Percentiles rank a stretch among this genome's conserved stretches.
phyloP scores from a whole-genome alignment of 2,113 vertebrate genomes.

The Syrmaticus mikado region DNA sequence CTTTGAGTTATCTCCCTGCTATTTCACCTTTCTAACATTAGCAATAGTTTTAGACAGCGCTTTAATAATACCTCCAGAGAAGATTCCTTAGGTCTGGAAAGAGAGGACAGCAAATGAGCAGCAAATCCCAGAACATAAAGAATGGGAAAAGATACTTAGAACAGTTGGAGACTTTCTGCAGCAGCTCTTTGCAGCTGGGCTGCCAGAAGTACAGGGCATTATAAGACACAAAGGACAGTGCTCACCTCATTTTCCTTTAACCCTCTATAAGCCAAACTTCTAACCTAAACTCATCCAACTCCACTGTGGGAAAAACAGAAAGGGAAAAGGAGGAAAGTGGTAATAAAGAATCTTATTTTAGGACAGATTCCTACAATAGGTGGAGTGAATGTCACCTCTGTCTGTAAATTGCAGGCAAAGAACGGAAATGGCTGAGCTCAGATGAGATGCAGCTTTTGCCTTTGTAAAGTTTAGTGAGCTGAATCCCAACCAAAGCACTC shows the following conservation, averaged over 20 bases:
- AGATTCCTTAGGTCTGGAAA: neutral
- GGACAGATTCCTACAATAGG: neutral
- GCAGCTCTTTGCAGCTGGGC: neutral
- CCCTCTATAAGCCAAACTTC: neutral
- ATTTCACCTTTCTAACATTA: neutral
- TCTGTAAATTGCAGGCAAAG: conserved; percentile 20
- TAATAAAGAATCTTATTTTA: conserved; percentile 27
- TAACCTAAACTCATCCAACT: neutral
- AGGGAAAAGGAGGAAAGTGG: neutral
- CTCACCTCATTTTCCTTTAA: neutral
- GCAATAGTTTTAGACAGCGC: neutral
- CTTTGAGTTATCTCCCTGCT: neutral
- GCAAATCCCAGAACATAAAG: neutral
- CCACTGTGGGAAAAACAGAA: neutral
- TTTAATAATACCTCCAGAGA: neutral
- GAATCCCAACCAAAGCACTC: neutral
- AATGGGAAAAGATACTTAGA: neutral
- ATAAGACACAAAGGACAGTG: neutral
- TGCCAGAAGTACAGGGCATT: neutral
- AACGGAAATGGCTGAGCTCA: neutral
- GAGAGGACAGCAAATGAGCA: neutral
- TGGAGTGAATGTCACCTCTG: neutral
- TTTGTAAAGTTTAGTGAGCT: conserved; percentile 11
- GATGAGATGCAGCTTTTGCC: conserved; percentile 30
- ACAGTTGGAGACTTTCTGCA: neutral